Base-by-base conservation (phyloP, 2,888 invertebrate species). In the Ophion costatus region DNA sequence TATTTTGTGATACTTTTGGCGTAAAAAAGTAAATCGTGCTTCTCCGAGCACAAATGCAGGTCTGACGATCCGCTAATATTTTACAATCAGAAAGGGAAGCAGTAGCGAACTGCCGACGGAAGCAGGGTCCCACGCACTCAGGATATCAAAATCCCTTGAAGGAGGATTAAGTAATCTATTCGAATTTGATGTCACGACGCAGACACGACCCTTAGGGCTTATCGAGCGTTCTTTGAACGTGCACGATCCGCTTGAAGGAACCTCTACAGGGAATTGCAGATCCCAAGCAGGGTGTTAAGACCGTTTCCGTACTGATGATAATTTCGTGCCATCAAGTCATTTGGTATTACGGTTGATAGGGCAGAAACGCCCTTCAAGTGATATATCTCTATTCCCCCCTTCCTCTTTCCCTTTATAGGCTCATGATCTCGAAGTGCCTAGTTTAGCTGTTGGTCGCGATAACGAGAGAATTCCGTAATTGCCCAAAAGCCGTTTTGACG, bases 141-240 rank as follows among this genome's bases (percentile, higher is more conserved):
- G 29, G 79, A 73, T 61, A 67, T 80, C 51, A 66, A 82, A 78
- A 82, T 73, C 73, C 84, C 80, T 85, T 66, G 38, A 14, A 56
- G 64, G 64, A 57, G 85, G 66, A 38, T 80, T 84, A 82, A 61
- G 80, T 80, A 38, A 75, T 51, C 83, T 76, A 77, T 85, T 79
- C 83, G 24, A 83, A 82, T 83, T 82, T 67, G 76, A 69, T 33
- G 63, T 51, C 73, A 64, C 71, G 59, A 71, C 24, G 63, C 51
- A 38, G 38, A 67, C 76, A 74, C 73, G 70, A 80, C 82, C 84
- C 86, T 80, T 69, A 63, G 74, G 86, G 88, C 86, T 88, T 88
- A 88, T 88, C 88, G 87, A 71, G 71, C 84, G 82, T 67, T 74
- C 80, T 80, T 69, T 71, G 73, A 42, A 80, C 86, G 86, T 85